These are phyloP conservation scores for Prolemur simus DNA, from an alignment of 2,113 vertebrate genomes.

Conservation along the genomic window DNA sequence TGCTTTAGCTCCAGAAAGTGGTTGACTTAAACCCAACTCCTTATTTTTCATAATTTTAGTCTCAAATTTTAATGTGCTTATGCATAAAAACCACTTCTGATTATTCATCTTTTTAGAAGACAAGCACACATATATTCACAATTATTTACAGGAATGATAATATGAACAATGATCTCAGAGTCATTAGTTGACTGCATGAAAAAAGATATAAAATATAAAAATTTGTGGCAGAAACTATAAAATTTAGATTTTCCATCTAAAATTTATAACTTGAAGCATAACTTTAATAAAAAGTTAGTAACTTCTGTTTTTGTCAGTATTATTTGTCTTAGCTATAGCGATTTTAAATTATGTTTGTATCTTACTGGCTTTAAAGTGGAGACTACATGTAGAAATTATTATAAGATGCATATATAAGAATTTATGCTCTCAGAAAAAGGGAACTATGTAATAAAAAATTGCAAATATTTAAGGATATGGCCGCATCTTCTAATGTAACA, in stretches of 20 bases:
- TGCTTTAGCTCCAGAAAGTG: background rate
- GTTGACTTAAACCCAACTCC: background rate
- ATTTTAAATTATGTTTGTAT: slow-evolving; percentile 22
- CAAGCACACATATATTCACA: background rate
- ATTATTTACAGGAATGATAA: background rate
- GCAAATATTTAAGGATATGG: background rate
- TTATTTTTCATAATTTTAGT: background rate
- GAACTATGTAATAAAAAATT: background rate
- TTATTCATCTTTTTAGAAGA: background rate
- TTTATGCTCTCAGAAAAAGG: background rate
- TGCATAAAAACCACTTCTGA: background rate
- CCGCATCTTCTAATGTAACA: background rate
- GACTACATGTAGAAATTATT: background rate
- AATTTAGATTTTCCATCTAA: background rate
- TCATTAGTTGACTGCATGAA: background rate
- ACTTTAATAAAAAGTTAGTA: background rate
- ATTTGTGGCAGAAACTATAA: background rate
- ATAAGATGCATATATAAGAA: background rate
- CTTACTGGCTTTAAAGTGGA: background rate
- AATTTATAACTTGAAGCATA: background rate
- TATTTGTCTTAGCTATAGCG: background rate
- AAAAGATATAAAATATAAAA: background rate
- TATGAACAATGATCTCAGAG: background rate
- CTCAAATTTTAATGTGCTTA: background rate
- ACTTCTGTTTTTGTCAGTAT: background rate